Conservation (phyloP, 2,797 vertebrate genomes). For the Acrocephalus scirpaceus region DNA sequence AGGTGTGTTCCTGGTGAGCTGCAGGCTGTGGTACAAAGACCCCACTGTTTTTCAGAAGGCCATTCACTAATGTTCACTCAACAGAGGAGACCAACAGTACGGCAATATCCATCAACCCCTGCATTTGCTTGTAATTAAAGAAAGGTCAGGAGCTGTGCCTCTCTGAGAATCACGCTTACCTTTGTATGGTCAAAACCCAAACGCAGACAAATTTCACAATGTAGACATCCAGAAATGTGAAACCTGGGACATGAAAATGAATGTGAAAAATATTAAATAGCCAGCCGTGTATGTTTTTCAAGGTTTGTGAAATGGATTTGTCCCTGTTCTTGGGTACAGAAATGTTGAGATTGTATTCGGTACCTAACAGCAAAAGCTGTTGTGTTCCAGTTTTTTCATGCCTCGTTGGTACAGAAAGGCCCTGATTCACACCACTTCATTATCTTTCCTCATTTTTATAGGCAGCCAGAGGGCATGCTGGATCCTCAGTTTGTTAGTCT, state of each 20-base stretch:
- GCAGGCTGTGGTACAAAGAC: slow-evolving; percentile 67
- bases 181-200: slow-evolving; percentile 23
- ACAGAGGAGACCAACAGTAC: slow-evolving; percentile 34
- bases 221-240: slow-evolving; percentile 11
- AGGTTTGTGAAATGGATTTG: slow-evolving; percentile 27
- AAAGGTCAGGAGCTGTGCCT: slow-evolving; percentile 41
- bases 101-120: slow-evolving; percentile 36
- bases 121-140: slow-evolving; percentile 55
- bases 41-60: slow-evolving; percentile 49
- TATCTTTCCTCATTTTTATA: slow-evolving; percentile 37
- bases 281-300: slow-evolving; percentile 3
- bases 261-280: slow-evolving; percentile 33
- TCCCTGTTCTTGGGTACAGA: neutral
- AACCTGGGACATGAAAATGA: slow-evolving; percentile 31
- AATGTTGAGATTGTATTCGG: slow-evolving; percentile 17
- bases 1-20: slow-evolving; percentile 63
- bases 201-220: slow-evolving; percentile 48
- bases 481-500: slow-evolving; percentile 49
- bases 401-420: slow-evolving; percentile 1
- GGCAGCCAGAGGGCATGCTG: slow-evolving; percentile 56
- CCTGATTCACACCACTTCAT: slow-evolving; percentile 36
- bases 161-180: slow-evolving; percentile 31
- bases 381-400: slow-evolving; percentile 29
- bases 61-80: slow-evolving; percentile 8
- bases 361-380: slow-evolving; percentile 19